These are phyloP conservation scores for Acrocephalus scirpaceus DNA, from an alignment of 2,797 vertebrate genomes.

Conservation along the genomic window DNA sequence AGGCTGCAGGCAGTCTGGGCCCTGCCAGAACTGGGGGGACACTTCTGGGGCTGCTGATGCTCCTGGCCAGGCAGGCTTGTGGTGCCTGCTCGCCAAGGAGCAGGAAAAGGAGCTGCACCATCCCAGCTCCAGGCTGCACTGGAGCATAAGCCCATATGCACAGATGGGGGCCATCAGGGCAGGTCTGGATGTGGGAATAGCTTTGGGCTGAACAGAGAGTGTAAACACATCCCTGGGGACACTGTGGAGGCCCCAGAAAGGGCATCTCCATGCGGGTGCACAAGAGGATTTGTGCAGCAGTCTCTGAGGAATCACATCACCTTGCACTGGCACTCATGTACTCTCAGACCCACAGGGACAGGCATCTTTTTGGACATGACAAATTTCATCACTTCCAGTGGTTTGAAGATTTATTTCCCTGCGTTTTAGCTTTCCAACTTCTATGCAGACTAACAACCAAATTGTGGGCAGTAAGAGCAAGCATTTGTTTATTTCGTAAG, in stretches of 20 bases:
- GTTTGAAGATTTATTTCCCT: constrained; percentile 22
- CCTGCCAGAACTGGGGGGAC: not conserved
- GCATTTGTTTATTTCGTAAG: constrained; percentile 49
- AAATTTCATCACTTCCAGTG: not conserved
- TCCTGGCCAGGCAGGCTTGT: not conserved
- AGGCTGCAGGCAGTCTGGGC: accelerated
- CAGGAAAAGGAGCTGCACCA: not conserved
- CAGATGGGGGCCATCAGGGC: not conserved
- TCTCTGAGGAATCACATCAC: not conserved
- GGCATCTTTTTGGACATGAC: not conserved
- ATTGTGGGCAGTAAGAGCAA: constrained; percentile 35
- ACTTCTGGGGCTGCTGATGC: not conserved
- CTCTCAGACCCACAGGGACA: accelerated
- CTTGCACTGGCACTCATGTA: not conserved
- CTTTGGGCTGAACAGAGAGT: not conserved
- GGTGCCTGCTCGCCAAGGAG: not conserved
- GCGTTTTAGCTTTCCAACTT: not conserved
- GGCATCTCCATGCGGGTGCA: not conserved
- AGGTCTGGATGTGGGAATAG: not conserved
- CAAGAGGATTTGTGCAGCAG: not conserved
- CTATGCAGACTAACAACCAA: constrained; percentile 30
- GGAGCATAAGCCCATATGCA: accelerated
- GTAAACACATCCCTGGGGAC: accelerated
- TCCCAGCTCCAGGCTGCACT: not conserved
- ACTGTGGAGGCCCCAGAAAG: accelerated